Evolutionary conservation across 1,140 invertebrate species (phyloP).

Genomic region (Eubasilissa regina): DNA sequence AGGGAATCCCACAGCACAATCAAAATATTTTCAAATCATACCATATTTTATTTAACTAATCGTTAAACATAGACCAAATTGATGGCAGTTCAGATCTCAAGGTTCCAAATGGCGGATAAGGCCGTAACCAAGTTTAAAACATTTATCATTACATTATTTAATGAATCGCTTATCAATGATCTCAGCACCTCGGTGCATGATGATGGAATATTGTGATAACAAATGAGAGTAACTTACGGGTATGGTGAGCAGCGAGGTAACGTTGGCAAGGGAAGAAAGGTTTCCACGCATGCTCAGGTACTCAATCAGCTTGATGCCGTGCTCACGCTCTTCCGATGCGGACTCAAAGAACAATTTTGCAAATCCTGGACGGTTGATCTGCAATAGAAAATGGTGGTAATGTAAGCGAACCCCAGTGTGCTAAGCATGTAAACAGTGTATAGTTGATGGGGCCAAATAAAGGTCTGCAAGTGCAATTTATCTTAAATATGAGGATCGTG

Average conservation of each 20-base stretch:
- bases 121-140: not conserved
- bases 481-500: too few species aligned
- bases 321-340: conserved; percentile 90
- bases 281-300: conserved; percentile 93
- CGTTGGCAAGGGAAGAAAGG: conserved; percentile 68
- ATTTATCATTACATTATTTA: not conserved
- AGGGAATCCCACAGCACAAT: too few species aligned
- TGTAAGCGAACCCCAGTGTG: too few species aligned
- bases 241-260: conserved; percentile 12
- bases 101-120: not conserved
- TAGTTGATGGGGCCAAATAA: too few species aligned
- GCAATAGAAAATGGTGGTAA: conserved; percentile 7
- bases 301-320: conserved; percentile 91
- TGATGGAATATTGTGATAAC: too few species aligned
- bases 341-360: conserved; percentile 90
- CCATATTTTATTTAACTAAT: too few species aligned
- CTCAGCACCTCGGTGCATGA: not conserved
- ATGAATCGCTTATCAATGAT: not conserved
- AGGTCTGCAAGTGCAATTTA: too few species aligned
- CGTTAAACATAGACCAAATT: too few species aligned
- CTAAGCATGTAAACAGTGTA: too few species aligned
- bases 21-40: too few species aligned
- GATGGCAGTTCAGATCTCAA: not conserved
- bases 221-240: not conserved
- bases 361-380: conserved; percentile 89